These are phyloP conservation scores for Chamaetylas fuelleborni DNA, from an alignment of 2,113 vertebrate species.

Conservation along the genomic window DNA sequence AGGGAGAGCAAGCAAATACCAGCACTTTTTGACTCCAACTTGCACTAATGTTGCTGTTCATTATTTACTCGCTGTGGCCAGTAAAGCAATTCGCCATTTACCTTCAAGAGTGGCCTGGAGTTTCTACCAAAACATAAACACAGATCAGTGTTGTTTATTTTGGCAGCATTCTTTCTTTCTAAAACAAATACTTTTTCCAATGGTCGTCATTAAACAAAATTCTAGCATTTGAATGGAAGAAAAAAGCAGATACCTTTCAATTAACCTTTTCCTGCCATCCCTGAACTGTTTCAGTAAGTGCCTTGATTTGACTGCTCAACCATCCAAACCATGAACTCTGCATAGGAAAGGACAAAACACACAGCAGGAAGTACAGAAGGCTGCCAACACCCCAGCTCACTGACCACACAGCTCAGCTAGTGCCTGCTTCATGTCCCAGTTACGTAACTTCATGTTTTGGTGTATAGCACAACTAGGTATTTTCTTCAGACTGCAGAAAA, in stretches of 20 bases:
- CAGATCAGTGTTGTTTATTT: background rate
- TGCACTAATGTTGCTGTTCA: background rate
- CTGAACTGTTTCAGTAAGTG: background rate
- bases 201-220: background rate
- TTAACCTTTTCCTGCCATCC: background rate
- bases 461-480: background rate
- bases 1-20: background rate
- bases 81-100: background rate
- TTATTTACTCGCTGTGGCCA: background rate
- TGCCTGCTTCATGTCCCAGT: background rate
- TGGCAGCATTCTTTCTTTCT: background rate
- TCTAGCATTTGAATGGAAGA: background rate
- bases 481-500: background rate
- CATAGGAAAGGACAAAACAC: background rate
- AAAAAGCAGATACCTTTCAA: background rate
- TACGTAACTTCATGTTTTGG: background rate
- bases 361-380: background rate
- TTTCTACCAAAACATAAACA: background rate
- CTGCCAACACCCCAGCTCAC: background rate
- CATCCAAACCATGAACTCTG: background rate
- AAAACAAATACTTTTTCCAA: background rate
- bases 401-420: background rate
- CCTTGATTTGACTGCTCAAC: accelerated
- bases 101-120: background rate
- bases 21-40: background rate